phyloP scores from a whole-genome alignment of 2,888 invertebrate species.

The Bugulina stolonifera region DNA sequence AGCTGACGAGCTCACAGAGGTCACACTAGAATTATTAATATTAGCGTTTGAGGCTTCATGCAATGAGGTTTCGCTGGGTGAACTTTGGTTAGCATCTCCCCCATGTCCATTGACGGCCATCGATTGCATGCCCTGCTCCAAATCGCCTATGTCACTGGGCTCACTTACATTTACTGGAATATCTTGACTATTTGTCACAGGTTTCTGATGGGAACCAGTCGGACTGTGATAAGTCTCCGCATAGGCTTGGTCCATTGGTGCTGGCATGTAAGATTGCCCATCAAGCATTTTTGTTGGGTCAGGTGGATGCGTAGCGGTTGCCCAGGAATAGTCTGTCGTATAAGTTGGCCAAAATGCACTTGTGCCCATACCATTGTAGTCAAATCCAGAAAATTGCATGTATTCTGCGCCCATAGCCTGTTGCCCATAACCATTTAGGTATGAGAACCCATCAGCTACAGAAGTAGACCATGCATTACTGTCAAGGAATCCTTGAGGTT shows the following conservation, averaged over 20 bases:
- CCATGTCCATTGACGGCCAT: conserved; percentile 57
- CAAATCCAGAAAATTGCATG: conserved; percentile 5
- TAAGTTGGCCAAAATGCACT: not conserved
- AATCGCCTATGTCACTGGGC: conserved; percentile 60
- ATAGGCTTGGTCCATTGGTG: conserved; percentile 12
- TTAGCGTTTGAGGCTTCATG: not conserved
- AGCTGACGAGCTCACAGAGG: conserved; percentile 29
- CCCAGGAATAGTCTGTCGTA: not conserved
- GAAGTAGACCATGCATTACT: not conserved
- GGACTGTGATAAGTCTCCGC: not conserved
- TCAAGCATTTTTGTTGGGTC: conserved; percentile 1
- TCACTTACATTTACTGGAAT: conserved; percentile 44
- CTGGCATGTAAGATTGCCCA: conserved; percentile 1
- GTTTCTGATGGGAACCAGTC: conserved; percentile 37
- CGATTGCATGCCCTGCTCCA: conserved; percentile 76
- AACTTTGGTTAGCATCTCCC: conserved; percentile 33
- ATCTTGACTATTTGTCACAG: conserved; percentile 47
- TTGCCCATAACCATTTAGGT: conserved; percentile 5
- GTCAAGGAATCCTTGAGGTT: not conserved
- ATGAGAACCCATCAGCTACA: not conserved
- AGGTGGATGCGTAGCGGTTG: not conserved
- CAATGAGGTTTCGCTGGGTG: conserved; percentile 26
- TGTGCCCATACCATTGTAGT: conserved; percentile 17
- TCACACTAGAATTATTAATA: conserved; percentile 39
- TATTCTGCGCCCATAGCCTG: not conserved